Percentiles rank a stretch among this genome's conserved stretches.
Evolutionary conservation across 2,797 vertebrate species (phyloP).

Genomic region (Darevskia mixta): DNA sequence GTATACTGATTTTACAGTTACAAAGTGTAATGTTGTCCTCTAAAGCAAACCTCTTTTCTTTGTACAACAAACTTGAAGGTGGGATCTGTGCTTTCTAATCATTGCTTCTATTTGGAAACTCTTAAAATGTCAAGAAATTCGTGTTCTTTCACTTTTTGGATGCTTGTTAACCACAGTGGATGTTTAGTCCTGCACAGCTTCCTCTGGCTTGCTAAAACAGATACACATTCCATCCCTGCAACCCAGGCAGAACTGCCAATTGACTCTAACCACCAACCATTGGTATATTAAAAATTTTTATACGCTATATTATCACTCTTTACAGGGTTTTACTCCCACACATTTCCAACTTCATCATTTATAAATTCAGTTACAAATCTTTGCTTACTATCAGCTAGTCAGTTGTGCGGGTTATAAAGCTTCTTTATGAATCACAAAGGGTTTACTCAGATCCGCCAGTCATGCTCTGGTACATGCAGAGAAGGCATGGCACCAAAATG

Average conservation of each 20-base stretch:
- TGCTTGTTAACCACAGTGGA: not conserved
- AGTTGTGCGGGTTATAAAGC: slow-evolving; percentile 51
- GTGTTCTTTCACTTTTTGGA: not conserved
- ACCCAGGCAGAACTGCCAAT: slow-evolving; percentile 6
- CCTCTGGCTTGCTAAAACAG: not conserved
- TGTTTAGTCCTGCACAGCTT: not conserved
- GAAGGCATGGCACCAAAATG: slow-evolving; percentile 48
- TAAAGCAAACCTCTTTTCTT: slow-evolving; percentile 4
- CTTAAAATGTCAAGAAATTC: not conserved
- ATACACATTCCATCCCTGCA: not conserved
- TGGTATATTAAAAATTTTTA: slow-evolving; percentile 23
- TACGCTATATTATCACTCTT: slow-evolving; percentile 39
- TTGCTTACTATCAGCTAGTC: slow-evolving; percentile 56
- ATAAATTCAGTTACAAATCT: slow-evolving; percentile 49
- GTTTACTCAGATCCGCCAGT: slow-evolving; percentile 34
- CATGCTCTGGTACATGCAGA: slow-evolving; percentile 45
- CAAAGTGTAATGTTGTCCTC: slow-evolving; percentile 35
- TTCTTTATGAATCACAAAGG: slow-evolving; percentile 58
- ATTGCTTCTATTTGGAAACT: slow-evolving; percentile 19
- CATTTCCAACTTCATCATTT: slow-evolving; percentile 60
- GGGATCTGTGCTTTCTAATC: not conserved
- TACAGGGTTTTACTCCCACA: slow-evolving; percentile 52
- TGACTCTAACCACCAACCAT: slow-evolving; percentile 40
- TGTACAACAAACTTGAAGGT: slow-evolving; percentile 12
- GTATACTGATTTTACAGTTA: slow-evolving; percentile 78